Base-by-base conservation (phyloP, 92 coral and sea anemone species). In the Meandrina meandrites region DNA sequence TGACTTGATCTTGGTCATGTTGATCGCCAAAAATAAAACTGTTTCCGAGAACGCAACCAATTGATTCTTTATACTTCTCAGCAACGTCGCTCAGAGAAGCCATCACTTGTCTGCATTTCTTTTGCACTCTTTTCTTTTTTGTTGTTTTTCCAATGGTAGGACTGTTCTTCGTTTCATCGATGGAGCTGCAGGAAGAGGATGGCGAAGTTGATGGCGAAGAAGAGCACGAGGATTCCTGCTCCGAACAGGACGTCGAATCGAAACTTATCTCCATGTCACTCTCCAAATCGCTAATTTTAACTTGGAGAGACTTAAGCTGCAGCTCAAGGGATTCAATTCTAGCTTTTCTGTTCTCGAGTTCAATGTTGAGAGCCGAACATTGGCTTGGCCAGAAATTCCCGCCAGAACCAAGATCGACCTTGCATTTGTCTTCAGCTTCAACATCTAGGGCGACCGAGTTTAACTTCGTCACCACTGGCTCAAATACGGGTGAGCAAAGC, bases 101-200 rank as follows among this genome's bases (percentile, higher is more conserved):
- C 58, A 75, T 75, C 47, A 81, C 81, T 21, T 32, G 40, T 21
- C 67, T 62, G 77, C 86, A 81, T 47, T 75, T 47, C 5, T 57
- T 78, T 4, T 32, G 27, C 22, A 87, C 80, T 64, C 24, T 64
- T 45, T 81, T 81, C 75, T 81, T 87, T 50, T 73, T 87, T 5
- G 67, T 53, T 22, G 86, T 73, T 72, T 81, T 37, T 35, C 86
- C 86, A 9, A 87, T 15, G 12, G 10, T 14, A 15, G 86, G 86
- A 54, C 90, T 80, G 51, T 64, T 86, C 32, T 76, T 77, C 4
- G 64, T 77, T 21, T 77, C 67, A 22, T 86, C 89, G 17, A 37
- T 58, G 28, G 81, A 75, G 47, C 67, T 40, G 40, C 78, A 21
- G 15, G n/a, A n/a, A n/a, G n/a, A n/a, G n/a, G 56, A 13, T 31